Evolutionary conservation across 2,888 invertebrate genomes (phyloP), one percentile per base, ranked within the genome.

Genomic region (Tetragnatha montana): DNA sequence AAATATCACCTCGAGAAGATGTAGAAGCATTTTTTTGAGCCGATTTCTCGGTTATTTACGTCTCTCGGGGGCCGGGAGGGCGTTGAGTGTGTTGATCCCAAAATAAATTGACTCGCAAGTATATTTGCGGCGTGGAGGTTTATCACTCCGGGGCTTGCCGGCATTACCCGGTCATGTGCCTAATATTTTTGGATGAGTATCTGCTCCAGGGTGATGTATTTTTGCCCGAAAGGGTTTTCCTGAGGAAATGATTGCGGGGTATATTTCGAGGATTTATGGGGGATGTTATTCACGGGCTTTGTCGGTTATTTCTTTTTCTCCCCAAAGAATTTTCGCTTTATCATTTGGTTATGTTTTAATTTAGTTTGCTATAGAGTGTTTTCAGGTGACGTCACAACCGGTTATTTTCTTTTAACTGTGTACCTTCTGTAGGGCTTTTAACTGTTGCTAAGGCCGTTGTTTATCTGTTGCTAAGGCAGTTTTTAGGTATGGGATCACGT

Each of bases 41-140:
- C 76, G 83, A 76, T 84, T 74, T 80, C 74, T 12, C 19, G 68
- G 86, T 86, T 86, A 86, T 86, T 86, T 86, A 86, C 86, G 85
- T 85, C 78, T 85, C 22, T 70, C 19, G 78, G 78, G 71, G 50
- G 70, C 35, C 10, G 60, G 60, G 60, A 14, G 78, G 19, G 78
- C n/a, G 78, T 10, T 60, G 78, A 79, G 85, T 85, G 47, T 86
- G 80, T 80, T 80, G 86, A 86, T 86, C 80, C 70, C 80, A 21
- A 75, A 80, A 80, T 86, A 80, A 80, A 86, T 86, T 79, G 80
- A 73, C 73, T 86, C 71, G 79, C 60, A 60, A 17, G 10, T 60
- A 51, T 82, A 68, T 49, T 84, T 69, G n/a, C 70, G 75, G 50
- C 76, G 50, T 75, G 17, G 69, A 17, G 10, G 35, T 19, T 84